Evolutionary conservation across 2,888 invertebrate genomes (phyloP), one percentile per base, ranked within the genome.

Genomic region (Trisateles emortualis): DNA sequence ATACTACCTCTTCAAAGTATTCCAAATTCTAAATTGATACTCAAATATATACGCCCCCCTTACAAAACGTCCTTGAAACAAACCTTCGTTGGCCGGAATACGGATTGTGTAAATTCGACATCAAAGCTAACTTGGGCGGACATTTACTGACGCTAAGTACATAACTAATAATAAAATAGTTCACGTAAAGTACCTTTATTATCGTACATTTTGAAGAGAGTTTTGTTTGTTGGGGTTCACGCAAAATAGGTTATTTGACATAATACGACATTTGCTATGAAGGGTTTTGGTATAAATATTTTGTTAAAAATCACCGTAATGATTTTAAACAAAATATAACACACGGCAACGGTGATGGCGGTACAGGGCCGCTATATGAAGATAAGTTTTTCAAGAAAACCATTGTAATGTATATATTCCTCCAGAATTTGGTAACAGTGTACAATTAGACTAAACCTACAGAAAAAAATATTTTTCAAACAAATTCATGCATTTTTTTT

Each of bases 51-150:
- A 14, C 14, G 5, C 19, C 0, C 17, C n/a, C 19, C n/a, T n/a
- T 36, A 36, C n/a, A 36, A 13, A 36, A 17, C 26, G 49, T 11
- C 29, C 41, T 42, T 42, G 36, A 35, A 49, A 26, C 33, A 19
- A 24, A 35, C 35, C 26, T 49, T 35, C 26, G 35, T 19, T 29
- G 26, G 8, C 22, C 16, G 16, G 13, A 29, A 43, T 22, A 41
- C 41, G 41, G 39, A 47, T 22, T 22, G 32, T 39, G 32, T 47
- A 47, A 33, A 40, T 33, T 42, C 44, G 9, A 13, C 36, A 41
- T 14, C 39, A 24, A 59, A 36, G 16, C 19, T 30, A 24, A 51
- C 11, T 32, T 32, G 32, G 32, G 32, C 32, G 11, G 32, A 32
- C 32, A 32, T 32, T 13, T 11, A 32, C 32, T 32, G 13, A 13